Evolutionary conservation across 2,797 vertebrate species (phyloP), one percentile per base, ranked within the genome.

Genomic region (Cacajao melanocephalus): DNA sequence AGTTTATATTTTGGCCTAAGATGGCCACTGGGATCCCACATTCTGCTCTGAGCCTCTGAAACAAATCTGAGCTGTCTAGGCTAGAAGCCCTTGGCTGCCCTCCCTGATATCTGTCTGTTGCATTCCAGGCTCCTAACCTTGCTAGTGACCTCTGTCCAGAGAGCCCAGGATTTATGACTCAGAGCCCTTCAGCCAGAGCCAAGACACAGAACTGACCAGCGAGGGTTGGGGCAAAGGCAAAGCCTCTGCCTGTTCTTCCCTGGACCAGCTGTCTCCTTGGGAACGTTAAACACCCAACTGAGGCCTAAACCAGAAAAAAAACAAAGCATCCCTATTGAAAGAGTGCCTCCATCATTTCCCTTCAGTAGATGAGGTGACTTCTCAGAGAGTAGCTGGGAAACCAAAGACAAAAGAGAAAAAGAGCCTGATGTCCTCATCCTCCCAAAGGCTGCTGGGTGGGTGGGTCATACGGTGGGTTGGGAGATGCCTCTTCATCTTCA

Each of bases 391-490:
- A 12, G 6, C 57, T 0, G 2, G 26, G 61, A 86, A 57, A 82
- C 15, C 20, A 41, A 41, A 36, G 20, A 73, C 67, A 87, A 73
- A 44, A 76, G 61, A 67, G 28, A 58, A 39, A 52, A 67, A 83
- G 15, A 58, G 28, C 15, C 39, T 46, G 26, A 7, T 22, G 55
- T 11, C 50, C 46, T 7, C 24, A 11, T 44, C 26, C 48, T 78
- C 61, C 19, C 2, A 0, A 5, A 19, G 48, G 81, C 52, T 70
- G 44, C 50, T 41, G 36, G 30, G 19, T 7, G 4, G n/a, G 28
- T 12, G 10, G 30, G 67, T 0, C 9, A 14, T 1, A 7, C 1
- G 4, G 0, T 13, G 13, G 33, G 14, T 5, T 28, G 44, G 8
- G 57, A 87, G 79, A 36, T 3, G 3, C 22, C 50, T 36, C 19